A percentile compares a stretch with the other conserved stretches of the same genome.
phyloP scores from a whole-genome alignment of 2,113 vertebrate species.

The Grammomys surdaster region DNA sequence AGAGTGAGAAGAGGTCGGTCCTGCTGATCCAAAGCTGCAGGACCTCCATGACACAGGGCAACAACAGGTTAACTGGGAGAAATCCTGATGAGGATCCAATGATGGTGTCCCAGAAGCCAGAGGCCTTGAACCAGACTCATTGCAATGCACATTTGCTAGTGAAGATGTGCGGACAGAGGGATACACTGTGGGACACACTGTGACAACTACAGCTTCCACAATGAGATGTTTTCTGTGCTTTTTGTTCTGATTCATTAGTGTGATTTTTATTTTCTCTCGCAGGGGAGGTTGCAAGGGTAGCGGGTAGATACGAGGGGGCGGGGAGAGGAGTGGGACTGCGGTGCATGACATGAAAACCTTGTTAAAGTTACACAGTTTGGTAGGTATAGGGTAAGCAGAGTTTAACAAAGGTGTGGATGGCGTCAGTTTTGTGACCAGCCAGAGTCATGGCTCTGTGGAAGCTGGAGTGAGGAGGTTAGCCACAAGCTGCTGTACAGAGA shows the following conservation, averaged over 20 bases:
- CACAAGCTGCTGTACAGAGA: constrained; percentile 12
- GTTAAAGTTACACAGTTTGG: constrained; percentile 5
- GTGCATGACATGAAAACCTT: background rate
- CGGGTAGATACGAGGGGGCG: background rate
- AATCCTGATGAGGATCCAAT: background rate
- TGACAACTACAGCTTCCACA: too few species aligned
- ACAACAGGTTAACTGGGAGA: background rate
- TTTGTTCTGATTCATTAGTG: too few species aligned
- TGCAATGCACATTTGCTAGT: background rate
- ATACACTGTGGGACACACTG: too few species aligned
- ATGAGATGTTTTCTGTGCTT: too few species aligned
- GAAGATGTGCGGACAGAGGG: background rate
- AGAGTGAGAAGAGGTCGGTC: too few species aligned
- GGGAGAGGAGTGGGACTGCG: background rate
- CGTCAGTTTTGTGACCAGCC: background rate
- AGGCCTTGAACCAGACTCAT: background rate
- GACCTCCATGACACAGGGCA: too few species aligned
- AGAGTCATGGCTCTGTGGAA: background rate
- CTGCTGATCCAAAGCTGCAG: background rate
- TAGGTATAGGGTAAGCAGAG: background rate
- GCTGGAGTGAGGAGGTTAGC: background rate
- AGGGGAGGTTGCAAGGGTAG: background rate
- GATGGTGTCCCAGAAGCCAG: background rate
- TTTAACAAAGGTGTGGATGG: background rate
- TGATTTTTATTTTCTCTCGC: background rate